Percentiles rank a stretch among this genome's conserved stretches.
These are phyloP conservation scores for Otolemur garnettii DNA, from an alignment of 2,113 vertebrate genomes.

Conservation along the genomic window DNA sequence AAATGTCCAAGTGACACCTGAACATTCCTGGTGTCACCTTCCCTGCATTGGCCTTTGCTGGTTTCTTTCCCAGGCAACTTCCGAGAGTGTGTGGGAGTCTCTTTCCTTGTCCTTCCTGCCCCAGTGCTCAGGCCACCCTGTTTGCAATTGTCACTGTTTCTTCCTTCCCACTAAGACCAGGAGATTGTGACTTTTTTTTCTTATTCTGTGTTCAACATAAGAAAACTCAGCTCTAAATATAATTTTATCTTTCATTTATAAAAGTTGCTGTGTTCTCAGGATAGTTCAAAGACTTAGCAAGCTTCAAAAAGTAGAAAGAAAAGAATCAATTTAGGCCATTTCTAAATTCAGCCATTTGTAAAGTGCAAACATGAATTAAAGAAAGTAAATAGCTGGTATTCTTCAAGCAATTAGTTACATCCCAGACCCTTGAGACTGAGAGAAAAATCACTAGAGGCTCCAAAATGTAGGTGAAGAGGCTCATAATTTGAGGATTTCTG, in stretches of 20 bases:
- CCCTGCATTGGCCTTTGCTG: not conserved
- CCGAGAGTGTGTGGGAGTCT: not conserved
- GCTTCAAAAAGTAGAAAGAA: conserved; percentile 26
- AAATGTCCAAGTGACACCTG: too few relatives aligned
- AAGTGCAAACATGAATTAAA: not conserved
- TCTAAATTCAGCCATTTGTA: conserved; percentile 22
- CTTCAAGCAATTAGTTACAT: not conserved
- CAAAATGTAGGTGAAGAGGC: not conserved
- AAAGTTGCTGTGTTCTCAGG: not conserved
- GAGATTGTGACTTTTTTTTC: not conserved
- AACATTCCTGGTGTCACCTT: too few relatives aligned
- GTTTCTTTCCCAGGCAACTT: not conserved
- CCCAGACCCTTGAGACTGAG: not conserved
- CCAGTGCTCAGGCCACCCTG: too few relatives aligned
- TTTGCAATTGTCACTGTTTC: not conserved
- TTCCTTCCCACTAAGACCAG: not conserved
- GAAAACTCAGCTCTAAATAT: conserved; percentile 21
- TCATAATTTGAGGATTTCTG: not conserved
- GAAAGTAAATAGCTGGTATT: conserved; percentile 5
- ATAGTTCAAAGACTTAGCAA: conserved; percentile 14
- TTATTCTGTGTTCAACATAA: conserved; percentile 35
- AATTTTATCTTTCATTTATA: conserved; percentile 29
- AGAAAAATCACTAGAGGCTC: not conserved
- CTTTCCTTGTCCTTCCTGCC: not conserved
- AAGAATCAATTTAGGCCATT: conserved; percentile 28